phyloP scores from a whole-genome alignment of 2,113 vertebrate species.

The Sapayoa aenigma region DNA sequence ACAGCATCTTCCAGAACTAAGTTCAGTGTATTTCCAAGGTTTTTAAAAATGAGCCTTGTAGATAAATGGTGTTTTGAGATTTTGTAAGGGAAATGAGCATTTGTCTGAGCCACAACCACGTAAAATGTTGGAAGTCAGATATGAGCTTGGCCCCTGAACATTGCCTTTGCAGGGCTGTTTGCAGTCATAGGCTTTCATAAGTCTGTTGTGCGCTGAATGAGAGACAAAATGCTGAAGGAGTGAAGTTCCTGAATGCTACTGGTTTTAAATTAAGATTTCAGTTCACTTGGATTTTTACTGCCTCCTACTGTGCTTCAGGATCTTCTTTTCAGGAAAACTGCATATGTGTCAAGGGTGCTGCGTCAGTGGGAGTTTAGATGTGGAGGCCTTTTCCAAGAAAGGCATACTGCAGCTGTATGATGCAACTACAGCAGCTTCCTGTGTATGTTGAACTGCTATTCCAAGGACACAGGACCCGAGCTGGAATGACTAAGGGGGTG shows the following conservation, averaged over 20 bases:
- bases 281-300: neutral
- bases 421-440: neutral
- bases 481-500: neutral
- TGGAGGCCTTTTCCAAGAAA: neutral
- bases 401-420: rapidly evolving
- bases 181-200: neutral
- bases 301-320: neutral
- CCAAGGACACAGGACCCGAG: neutral
- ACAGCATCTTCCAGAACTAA: neutral
- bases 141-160: neutral
- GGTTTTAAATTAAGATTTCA: neutral
- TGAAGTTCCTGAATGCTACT: neutral
- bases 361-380: neutral
- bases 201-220: neutral
- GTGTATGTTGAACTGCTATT: neutral
- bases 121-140: neutral
- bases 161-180: neutral
- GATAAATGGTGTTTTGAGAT: neutral
- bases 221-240: neutral
- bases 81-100: neutral
- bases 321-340: neutral
- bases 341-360: neutral
- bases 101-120: neutral
- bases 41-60: neutral
- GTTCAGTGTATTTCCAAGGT: neutral